Percentiles rank a stretch among this genome's conserved stretches.
Evolutionary conservation across 2,113 vertebrate species (phyloP).

Genomic region (Macrotis lagotis): DNA sequence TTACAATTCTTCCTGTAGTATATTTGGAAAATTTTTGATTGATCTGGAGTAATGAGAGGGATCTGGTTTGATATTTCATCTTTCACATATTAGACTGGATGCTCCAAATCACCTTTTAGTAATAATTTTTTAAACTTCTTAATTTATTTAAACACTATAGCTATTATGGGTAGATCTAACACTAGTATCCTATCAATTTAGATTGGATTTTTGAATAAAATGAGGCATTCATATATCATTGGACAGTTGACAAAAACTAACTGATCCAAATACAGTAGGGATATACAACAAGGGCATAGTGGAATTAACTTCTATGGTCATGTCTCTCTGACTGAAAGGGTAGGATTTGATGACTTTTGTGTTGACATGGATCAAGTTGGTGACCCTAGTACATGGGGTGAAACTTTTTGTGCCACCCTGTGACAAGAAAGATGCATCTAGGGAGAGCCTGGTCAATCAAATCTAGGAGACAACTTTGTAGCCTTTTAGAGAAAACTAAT

Average conservation of each 20-base stretch:
- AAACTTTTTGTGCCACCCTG: neutral
- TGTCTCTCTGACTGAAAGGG: neutral
- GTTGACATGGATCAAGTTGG: neutral
- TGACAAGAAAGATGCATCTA: neutral
- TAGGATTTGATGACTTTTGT: neutral
- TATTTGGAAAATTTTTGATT: neutral
- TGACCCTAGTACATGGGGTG: neutral
- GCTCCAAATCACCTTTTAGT: neutral
- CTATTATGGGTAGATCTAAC: neutral
- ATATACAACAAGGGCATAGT: neutral
- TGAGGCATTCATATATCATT: neutral
- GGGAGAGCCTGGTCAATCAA: neutral
- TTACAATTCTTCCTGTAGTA: neutral
- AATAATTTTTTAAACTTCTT: neutral
- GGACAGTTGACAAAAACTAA: neutral
- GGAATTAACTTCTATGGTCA: neutral
- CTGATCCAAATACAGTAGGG: neutral
- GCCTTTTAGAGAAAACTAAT: neutral
- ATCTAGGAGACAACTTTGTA: neutral
- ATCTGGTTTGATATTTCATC: neutral
- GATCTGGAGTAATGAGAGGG: neutral
- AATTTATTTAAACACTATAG: neutral
- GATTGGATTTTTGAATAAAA: neutral
- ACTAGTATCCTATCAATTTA: neutral
- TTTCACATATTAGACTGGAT: neutral